Base-by-base conservation (phyloP, 1,140 invertebrate genomes). In the Hydropsyche tenuis region DNA sequence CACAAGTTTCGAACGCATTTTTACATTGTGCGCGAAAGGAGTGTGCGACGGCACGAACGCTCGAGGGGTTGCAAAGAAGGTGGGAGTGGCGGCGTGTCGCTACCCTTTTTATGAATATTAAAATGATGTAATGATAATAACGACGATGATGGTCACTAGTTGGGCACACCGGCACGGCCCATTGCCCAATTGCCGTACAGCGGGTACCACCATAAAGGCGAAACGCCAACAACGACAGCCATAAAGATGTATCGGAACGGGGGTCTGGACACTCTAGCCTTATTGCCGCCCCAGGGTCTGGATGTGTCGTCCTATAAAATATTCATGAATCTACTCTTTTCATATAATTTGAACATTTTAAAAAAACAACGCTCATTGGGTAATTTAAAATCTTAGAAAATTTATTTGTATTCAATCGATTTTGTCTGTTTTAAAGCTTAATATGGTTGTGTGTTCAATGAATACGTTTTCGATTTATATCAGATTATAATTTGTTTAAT, bases 101-200 rank as follows among this genome's bases (percentile, higher is more conserved):
- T 45, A 20, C n/a, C 51, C 48, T 1, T 45, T 60, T 70, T 70
- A 70, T 70, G 68, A 70, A 70, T 70, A 70, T 70, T 70, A 56
- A 70, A 70, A 70, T 70, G 48, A 70, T 70, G 12, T 14, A 25
- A 60, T 23, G 23, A 56, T 23, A 56, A 56, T 23, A 56, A 56
- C 3, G 22, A 56, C 4, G 45, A 48, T 48, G 16, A 48, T 48
- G 45, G 23, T 60, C 30, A 9, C 30, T 30, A 20, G 30, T 42
- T 43, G 63, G 30, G 5, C 4, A 22, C n/a, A 68, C 18, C n/a
- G 48, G 30, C 51, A 37, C 27, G 30, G 14, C 27, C 20, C 48
- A 22, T 43, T 60, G 43, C 48, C 68, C 68, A 43, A 70, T 70
- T 56, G 48, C 48, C 30, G 16, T 22, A 53, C 66, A 69, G 22